A percentile compares a stretch with the other conserved stretches of the same genome.
phyloP scores from a whole-genome alignment of 2,113 vertebrate genomes.

The Petroica traversi region DNA sequence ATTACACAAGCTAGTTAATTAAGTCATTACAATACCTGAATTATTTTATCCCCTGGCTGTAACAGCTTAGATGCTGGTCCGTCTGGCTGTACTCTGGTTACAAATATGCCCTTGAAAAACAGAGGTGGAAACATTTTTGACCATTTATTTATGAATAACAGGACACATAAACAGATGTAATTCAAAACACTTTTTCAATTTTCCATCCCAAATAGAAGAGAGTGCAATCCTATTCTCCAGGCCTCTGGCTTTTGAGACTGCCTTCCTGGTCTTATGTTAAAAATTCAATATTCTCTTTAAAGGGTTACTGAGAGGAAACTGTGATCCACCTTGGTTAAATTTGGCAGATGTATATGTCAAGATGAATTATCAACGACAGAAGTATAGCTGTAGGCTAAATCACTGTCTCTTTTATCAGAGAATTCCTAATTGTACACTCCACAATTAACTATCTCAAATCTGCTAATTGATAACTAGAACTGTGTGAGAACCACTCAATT shows the following conservation, averaged over 20 bases:
- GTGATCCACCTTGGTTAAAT: not conserved
- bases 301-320: not conserved
- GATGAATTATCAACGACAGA: not conserved
- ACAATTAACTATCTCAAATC: not conserved
- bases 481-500: not conserved
- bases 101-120: conserved; percentile 91
- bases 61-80: conserved; percentile 92
- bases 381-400: not conserved
- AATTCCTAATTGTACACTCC: not conserved
- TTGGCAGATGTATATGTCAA: not conserved
- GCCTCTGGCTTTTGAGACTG: not conserved
- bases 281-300: not conserved
- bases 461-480: not conserved
- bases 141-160: not conserved
- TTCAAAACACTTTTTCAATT: not conserved
- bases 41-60: conserved; percentile 94
- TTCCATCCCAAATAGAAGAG: not conserved
- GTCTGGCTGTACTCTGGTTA: conserved; percentile 95
- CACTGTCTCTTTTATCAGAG: not conserved
- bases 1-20: not conserved
- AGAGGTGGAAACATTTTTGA: not conserved
- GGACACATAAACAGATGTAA: not conserved
- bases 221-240: not conserved
- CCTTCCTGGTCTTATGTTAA: not conserved
- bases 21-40: conserved; percentile 78